Percentiles rank a stretch among this genome's conserved stretches.
phyloP scores from a whole-genome alignment of 1,140 invertebrate genomes.

The Whitmania pigra region DNA sequence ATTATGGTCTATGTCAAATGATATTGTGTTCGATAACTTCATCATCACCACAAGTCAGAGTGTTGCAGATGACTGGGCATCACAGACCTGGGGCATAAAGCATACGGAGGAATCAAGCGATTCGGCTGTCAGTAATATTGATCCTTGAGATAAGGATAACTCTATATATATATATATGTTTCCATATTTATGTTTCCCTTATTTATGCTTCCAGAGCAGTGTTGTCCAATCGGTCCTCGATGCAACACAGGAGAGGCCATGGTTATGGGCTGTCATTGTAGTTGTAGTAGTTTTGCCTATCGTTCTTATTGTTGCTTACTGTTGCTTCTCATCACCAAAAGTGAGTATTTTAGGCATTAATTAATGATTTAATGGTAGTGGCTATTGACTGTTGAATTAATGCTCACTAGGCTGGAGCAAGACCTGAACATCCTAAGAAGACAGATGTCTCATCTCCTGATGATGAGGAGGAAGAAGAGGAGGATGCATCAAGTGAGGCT shows the following conservation, averaged over 20 bases:
- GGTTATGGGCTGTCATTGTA: slow-evolving; percentile 76
- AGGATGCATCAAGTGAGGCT: slow-evolving; percentile 34
- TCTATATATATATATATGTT: too few relatives aligned
- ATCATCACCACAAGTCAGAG: slow-evolving; percentile 71
- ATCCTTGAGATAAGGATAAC: too few relatives aligned
- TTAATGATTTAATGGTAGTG: neutral
- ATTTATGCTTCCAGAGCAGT: slow-evolving; percentile 55
- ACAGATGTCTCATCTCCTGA: slow-evolving; percentile 49
- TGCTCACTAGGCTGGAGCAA: slow-evolving; percentile 28
- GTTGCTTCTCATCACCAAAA: slow-evolving; percentile 48
- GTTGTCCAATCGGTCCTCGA: slow-evolving; percentile 63
- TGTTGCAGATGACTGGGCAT: slow-evolving; percentile 67
- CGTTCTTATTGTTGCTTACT: slow-evolving; percentile 63
- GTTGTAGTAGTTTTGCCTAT: slow-evolving; percentile 64
- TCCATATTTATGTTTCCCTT: neutral
- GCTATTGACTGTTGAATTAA: neutral
- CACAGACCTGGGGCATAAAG: slow-evolving; percentile 72
- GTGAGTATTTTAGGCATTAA: slow-evolving; percentile 3
- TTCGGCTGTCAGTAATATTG: neutral
- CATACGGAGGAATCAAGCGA: slow-evolving; percentile 46
- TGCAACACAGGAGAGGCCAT: slow-evolving; percentile 73
- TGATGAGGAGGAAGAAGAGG: slow-evolving; percentile 30
- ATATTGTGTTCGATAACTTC: slow-evolving; percentile 79
- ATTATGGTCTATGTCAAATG: slow-evolving; percentile 91
- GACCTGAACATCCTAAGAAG: slow-evolving; percentile 48